These are phyloP conservation scores for Tribolium freemani DNA, from an alignment of 2,888 invertebrate genomes.

Conservation along the genomic window DNA sequence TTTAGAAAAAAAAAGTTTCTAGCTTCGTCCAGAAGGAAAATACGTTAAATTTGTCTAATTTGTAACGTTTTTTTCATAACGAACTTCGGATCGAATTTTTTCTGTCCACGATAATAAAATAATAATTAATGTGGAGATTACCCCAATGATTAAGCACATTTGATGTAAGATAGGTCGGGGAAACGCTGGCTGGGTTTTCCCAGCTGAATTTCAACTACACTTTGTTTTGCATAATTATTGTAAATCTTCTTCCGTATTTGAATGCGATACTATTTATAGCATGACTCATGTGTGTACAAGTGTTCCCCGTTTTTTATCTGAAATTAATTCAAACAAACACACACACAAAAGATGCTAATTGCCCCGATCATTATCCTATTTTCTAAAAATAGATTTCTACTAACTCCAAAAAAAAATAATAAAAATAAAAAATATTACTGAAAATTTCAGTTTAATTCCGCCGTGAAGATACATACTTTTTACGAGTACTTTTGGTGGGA, in stretches of 20 bases:
- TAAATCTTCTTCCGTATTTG: background rate
- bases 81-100: too few relatives aligned
- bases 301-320: background rate
- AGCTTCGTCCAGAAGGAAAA: too few relatives aligned
- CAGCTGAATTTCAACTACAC: background rate
- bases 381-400: background rate
- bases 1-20: too few relatives aligned
- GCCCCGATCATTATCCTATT: background rate
- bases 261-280: background rate
- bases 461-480: conserved; percentile 34
- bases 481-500: conserved; percentile 54
- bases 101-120: too few relatives aligned
- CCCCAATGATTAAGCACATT: conserved; percentile 14
- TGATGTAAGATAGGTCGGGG: conserved; percentile 14
- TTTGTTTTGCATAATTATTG: background rate
- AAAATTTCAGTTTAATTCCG: background rate
- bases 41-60: too few relatives aligned
- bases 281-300: background rate
- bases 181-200: conserved; percentile 12
- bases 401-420: background rate
- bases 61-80: too few relatives aligned
- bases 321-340: background rate
- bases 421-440: background rate
- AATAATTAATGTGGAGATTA: conserved; percentile 8
- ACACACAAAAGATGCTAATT: background rate